Evolutionary conservation across 2,113 vertebrate genomes (phyloP).

Genomic region (Orthonyx spaldingii): DNA sequence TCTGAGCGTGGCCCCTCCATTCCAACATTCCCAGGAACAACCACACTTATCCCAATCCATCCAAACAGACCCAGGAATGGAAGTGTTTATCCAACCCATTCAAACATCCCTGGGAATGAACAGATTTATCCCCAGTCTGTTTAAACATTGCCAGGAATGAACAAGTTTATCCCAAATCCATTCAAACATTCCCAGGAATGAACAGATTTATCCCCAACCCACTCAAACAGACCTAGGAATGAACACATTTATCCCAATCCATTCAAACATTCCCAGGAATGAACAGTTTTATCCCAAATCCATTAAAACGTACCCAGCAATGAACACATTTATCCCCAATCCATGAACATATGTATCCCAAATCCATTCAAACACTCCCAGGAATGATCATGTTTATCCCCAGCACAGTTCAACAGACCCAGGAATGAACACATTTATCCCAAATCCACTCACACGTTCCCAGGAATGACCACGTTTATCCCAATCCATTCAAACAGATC

Average conservation of each 20-base stretch:
- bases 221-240: not conserved
- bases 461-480: accelerated
- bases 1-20: accelerated
- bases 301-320: no score
- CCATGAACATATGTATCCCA: no score
- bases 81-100: not conserved
- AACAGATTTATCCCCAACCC: not conserved
- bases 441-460: not conserved
- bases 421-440: not conserved
- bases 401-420: accelerated
- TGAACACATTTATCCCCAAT: no score
- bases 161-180: no score
- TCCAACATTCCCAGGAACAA: accelerated
- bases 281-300: not conserved
- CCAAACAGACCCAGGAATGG: not conserved
- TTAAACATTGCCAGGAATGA: not conserved
- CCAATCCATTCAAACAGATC: not conserved
- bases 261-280: not conserved
- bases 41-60: not conserved
- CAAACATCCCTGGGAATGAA: no score
- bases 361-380: not conserved
- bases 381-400: not conserved
- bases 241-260: not conserved
- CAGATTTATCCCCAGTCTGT: not conserved
- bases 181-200: not conserved